These are phyloP conservation scores for Empidonax traillii DNA, from an alignment of 2,113 vertebrate species.

Conservation along the genomic window DNA sequence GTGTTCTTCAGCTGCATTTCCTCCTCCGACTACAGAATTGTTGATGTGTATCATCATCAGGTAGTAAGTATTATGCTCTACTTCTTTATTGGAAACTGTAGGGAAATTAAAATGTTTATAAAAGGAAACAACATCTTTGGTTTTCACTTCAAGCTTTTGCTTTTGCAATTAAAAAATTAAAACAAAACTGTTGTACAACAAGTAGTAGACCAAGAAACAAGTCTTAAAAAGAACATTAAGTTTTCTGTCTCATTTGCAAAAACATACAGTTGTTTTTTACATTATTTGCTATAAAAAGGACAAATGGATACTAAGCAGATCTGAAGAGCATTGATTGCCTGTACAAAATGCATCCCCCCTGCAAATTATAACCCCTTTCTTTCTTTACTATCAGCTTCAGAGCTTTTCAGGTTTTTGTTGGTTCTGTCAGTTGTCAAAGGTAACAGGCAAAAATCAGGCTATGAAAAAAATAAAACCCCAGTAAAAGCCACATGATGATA, in stretches of 20 bases:
- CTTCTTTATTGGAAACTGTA: neutral
- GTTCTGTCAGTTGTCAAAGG: neutral
- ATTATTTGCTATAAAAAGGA: neutral
- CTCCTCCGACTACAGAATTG: neutral
- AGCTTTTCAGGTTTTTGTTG: neutral
- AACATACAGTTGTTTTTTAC: neutral
- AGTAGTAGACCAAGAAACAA: neutral
- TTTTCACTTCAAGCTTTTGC: constrained; percentile 9
- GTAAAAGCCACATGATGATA: neutral
- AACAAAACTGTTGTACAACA: neutral
- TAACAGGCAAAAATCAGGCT: neutral
- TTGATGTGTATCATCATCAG: constrained; percentile 27
- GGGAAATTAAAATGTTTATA: constrained; percentile 61
- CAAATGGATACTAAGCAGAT: neutral
- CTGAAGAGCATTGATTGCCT: neutral
- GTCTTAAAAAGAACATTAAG: neutral
- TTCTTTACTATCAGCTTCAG: neutral
- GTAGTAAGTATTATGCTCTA: constrained; percentile 18
- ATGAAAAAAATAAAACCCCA: neutral
- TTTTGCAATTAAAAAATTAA: constrained; percentile 44
- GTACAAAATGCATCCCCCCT: neutral
- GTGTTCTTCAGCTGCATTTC: neutral
- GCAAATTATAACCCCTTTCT: neutral
- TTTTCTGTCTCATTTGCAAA: neutral
- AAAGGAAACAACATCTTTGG: constrained; percentile 29